These are phyloP conservation scores for Drosophila obscura DNA, from an alignment of 1,140 invertebrate genomes.

Conservation along the genomic window DNA sequence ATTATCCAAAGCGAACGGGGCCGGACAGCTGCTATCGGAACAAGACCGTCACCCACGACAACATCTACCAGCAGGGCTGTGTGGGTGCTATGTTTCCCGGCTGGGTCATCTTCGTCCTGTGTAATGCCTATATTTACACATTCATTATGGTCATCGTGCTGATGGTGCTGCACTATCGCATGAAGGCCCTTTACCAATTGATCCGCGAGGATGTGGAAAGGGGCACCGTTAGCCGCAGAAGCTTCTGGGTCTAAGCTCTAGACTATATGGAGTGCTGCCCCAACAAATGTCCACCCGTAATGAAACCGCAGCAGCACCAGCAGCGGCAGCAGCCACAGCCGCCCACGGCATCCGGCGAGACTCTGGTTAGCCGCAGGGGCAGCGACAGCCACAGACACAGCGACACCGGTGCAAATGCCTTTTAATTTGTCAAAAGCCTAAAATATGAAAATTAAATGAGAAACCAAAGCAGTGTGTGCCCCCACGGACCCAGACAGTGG, in stretches of 20 bases:
- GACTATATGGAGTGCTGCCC: too few relatives aligned
- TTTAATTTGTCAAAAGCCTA: slow-evolving; percentile 81
- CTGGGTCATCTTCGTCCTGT: too few relatives aligned
- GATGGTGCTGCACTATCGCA: too few relatives aligned
- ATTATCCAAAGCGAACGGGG: not conserved
- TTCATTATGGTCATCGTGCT: too few relatives aligned
- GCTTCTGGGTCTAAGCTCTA: too few relatives aligned
- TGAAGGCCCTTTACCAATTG: too few relatives aligned
- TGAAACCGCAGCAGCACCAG: slow-evolving; percentile 32
- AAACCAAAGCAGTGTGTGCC: slow-evolving; percentile 66
- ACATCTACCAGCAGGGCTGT: not conserved
- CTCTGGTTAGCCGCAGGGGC: slow-evolving; percentile 73
- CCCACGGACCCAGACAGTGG: slow-evolving; percentile 50
- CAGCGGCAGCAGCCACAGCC: slow-evolving; percentile 22
- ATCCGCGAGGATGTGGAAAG: too few relatives aligned
- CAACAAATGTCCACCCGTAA: too few relatives aligned
- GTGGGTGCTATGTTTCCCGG: not conserved
- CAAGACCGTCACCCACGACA: not conserved
- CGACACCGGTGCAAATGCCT: slow-evolving; percentile 79
- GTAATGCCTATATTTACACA: too few relatives aligned
- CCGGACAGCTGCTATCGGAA: not conserved
- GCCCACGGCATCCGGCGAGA: slow-evolving; percentile 77
- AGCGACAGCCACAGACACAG: slow-evolving; percentile 62
- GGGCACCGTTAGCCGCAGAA: too few relatives aligned
- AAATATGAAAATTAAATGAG: slow-evolving; percentile 82